These are phyloP conservation scores for Agriopis aurantiaria DNA, from an alignment of 2,888 invertebrate genomes.

Conservation along the genomic window DNA sequence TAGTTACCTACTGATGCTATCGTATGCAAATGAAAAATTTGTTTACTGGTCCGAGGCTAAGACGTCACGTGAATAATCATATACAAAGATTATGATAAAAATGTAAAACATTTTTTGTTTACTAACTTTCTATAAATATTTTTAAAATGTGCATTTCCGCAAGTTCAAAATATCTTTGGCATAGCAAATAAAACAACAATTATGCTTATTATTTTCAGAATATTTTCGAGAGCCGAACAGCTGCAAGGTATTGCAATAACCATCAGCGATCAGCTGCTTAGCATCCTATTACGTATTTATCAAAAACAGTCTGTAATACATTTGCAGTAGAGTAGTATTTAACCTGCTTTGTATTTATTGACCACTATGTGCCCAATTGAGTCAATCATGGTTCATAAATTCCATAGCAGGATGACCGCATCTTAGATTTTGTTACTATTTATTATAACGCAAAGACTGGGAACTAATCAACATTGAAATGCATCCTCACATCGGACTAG, in stretches of 20 bases:
- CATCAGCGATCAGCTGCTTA: neutral
- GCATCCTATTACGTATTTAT: constrained; percentile 1
- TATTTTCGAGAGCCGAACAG: neutral
- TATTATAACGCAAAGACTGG: neutral
- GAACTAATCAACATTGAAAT: no score
- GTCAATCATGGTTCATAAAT: constrained; percentile 54
- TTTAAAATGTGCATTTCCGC: no score
- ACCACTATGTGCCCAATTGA: constrained; percentile 60
- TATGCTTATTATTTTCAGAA: neutral
- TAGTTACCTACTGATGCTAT: neutral
- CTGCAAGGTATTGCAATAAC: neutral
- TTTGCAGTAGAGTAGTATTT: constrained; percentile 26
- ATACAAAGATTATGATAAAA: constrained; percentile 7
- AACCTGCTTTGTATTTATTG: constrained; percentile 52
- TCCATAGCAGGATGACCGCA: constrained; percentile 22
- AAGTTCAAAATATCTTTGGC: neutral
- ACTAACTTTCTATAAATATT: neutral
- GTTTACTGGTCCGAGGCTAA: constrained; percentile 1
- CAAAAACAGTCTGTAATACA: constrained; percentile 9
- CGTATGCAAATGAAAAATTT: constrained; percentile 1
- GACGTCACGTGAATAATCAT: neutral
- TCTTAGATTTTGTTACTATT: constrained; percentile 21
- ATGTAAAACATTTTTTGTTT: neutral
- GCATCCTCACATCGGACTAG: constrained; percentile 12
- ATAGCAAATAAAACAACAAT: neutral